Conservation (phyloP, 2,888 invertebrate genomes). For the Diogma glabrata region DNA sequence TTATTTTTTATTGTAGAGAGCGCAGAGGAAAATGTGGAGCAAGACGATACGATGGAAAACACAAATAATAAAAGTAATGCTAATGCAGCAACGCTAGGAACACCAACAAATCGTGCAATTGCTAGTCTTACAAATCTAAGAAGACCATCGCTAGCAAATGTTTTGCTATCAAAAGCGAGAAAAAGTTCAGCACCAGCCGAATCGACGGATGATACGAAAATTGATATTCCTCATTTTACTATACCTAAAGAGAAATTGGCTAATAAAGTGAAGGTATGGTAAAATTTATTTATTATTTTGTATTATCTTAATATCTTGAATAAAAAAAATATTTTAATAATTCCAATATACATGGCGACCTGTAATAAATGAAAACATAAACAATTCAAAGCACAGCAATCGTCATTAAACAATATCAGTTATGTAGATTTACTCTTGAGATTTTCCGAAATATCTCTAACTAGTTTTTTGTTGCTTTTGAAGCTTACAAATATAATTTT, state of each 20-base stretch:
- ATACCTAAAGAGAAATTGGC: constrained; percentile 31
- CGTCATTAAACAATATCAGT: too few species aligned
- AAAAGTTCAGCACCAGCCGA: constrained; percentile 5
- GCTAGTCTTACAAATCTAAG: constrained; percentile 1
- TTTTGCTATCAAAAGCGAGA: background rate
- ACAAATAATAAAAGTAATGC: constrained; percentile 6
- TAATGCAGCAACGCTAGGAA: background rate
- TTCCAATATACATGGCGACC: too few species aligned
- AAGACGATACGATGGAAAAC: constrained; percentile 16
- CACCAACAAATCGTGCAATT: background rate
- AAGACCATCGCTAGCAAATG: constrained; percentile 6
- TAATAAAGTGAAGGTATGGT: constrained; percentile 33
- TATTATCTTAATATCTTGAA: too few species aligned
- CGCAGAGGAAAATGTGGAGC: constrained; percentile 16
- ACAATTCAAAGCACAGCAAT: too few species aligned
- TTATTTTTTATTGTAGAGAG: constrained; percentile 12
- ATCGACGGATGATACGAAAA: constrained; percentile 12
- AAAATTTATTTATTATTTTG: background rate
- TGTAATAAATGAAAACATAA: too few species aligned
- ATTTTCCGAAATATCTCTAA: too few species aligned
- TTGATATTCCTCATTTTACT: constrained; percentile 24
- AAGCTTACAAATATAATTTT: too few species aligned
- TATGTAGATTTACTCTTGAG: too few species aligned
- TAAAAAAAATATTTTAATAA: too few species aligned
- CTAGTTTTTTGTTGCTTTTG: too few species aligned